Evolutionary conservation across 1,140 invertebrate species (phyloP), one percentile per base, ranked within the genome.

Genomic region (Anthonomus grandis): DNA sequence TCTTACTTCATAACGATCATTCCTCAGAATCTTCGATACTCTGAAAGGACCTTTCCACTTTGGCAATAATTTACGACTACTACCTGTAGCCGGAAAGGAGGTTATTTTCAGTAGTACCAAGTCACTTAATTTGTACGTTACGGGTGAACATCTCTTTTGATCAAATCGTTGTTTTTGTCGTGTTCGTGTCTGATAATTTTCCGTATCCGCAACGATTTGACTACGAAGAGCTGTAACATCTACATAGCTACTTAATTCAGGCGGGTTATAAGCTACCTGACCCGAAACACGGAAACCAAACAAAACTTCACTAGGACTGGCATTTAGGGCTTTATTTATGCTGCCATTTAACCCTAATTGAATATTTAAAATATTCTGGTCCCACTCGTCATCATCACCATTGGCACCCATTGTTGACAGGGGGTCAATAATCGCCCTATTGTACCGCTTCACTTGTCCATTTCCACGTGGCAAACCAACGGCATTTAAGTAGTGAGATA

Each of bases 1-100:
- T 8, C 56, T 41, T 0, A 69, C 63, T 37, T 69, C 65, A 36
- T 68, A 72, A 1, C 70, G 49, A 25, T 72, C 69, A 36, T 70
- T 56, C 8, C 60, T 63, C 23, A 70, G 36, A 2, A 68, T 51
- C 21, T 62, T 51, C 3, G 63, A 62, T 4, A 72, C 57, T 47
- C 59, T 62, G 58, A 68, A 72, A 17, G 69, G 52, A 4, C 66
- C 67, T 44, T 64, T 67, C 38, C 51, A 69, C 1, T 63, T 2
- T 2, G 66, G 68, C n/a, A 70, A 1, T 17, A 67, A 42, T 48
- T 70, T 70, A 4, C 48, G 25, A 38, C 55, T 57, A 9, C 12
- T 13, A 13, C 55, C 55, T 6, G 55, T 57, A 5, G 34, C 48
- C 23, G 48, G 10, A n/a, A 13, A 13, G 17, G 27, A 17, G 12